Percentiles rank a stretch among this genome's conserved stretches.
Evolutionary conservation across 1,140 invertebrate species (phyloP).

Genomic region (Capitella teleta): DNA sequence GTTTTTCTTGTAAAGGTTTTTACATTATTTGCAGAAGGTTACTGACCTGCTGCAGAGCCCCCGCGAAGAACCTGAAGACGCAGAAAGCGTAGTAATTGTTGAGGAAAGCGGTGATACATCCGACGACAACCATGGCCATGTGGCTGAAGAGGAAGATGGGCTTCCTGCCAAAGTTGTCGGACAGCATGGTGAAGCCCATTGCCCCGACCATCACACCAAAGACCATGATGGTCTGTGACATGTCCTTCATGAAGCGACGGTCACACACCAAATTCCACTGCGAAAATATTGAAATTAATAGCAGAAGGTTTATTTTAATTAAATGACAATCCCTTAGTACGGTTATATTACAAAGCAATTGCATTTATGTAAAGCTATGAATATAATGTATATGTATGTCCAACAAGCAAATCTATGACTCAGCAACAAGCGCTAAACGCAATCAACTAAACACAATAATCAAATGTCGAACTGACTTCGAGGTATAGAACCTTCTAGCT

Average conservation of each 20-base stretch:
- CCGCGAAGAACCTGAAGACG: conserved; percentile 30
- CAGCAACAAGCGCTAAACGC: neutral
- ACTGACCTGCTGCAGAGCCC: conserved; percentile 34
- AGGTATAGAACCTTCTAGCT: neutral
- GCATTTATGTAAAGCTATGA: neutral
- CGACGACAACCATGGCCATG: conserved; percentile 32
- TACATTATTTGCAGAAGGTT: neutral
- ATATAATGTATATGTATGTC: neutral
- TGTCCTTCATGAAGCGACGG: conserved; percentile 28
- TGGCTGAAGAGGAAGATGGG: conserved; percentile 27
- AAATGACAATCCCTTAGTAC: neutral
- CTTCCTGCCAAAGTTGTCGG: conserved; percentile 55
- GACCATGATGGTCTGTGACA: conserved; percentile 68
- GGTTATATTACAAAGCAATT: neutral
- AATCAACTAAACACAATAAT: neutral
- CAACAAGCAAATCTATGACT: neutral
- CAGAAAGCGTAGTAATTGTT: conserved; percentile 26
- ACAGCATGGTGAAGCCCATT: conserved; percentile 65
- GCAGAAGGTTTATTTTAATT: neutral
- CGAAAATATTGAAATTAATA: neutral
- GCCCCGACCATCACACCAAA: conserved; percentile 67
- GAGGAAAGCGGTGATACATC: conserved; percentile 21
- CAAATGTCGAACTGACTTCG: neutral
- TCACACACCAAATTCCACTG: conserved; percentile 38
- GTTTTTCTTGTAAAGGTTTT: no score